These are phyloP conservation scores for Hemicordylus capensis DNA, from an alignment of 2,113 vertebrate species.

Conservation along the genomic window DNA sequence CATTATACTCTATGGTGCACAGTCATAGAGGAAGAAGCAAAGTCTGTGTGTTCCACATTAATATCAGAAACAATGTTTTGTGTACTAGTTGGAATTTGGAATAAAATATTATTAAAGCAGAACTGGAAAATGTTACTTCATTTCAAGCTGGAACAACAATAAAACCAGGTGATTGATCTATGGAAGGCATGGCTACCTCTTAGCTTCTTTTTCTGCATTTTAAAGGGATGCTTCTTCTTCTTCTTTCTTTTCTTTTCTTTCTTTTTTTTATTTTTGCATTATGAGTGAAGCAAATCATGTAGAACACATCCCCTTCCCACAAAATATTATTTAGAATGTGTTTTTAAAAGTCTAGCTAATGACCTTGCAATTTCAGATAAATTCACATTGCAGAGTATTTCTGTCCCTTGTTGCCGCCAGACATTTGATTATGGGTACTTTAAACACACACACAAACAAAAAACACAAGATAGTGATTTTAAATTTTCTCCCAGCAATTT, in stretches of 20 bases:
- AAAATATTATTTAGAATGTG: background rate
- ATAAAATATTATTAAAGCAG: background rate
- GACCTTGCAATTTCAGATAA: background rate
- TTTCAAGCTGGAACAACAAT: background rate
- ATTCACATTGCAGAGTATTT: background rate
- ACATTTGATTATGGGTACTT: background rate
- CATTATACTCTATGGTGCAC: background rate
- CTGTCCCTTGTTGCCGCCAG: background rate
- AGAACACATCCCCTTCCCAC: background rate
- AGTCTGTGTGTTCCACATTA: background rate
- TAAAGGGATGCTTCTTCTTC: background rate
- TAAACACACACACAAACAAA: too few relatives aligned
- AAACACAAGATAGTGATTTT: background rate
- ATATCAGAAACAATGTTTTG: background rate
- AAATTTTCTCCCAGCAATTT: background rate
- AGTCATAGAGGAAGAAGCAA: background rate
- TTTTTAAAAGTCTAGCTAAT: background rate
- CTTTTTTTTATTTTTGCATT: background rate
- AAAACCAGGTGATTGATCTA: background rate
- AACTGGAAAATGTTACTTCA: slow-evolving; percentile 43
- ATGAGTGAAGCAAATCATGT: background rate
- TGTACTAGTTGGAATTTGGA: background rate
- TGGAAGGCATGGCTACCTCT: background rate
- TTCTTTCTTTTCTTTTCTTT: too few relatives aligned
- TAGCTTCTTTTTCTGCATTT: background rate